Base-by-base conservation (phyloP, 2,797 vertebrate genomes). In the Gymnoscopelus microlampas region DNA sequence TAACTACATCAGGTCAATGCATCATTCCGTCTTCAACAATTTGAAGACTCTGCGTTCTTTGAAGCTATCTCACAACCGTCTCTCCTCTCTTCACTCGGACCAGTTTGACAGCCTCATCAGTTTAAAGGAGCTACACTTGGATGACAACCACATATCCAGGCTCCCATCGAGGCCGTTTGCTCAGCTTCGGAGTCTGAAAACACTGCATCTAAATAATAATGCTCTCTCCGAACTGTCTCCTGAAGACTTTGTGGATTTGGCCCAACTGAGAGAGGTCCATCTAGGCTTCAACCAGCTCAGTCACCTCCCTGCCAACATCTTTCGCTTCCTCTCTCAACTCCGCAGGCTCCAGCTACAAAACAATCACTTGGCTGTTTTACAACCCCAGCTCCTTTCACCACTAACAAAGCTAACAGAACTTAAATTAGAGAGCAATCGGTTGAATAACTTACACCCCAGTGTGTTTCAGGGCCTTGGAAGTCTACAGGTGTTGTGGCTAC, bases 361-460 rank as follows among this genome's bases (percentile, higher is more conserved):
- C 74, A 93, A 92, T 83, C 65, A 65, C 32, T 65, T 93, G 56
- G 51, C 11, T 0, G 24, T 23, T 15, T 57, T 93, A 10, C 53
- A 72, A 5, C 15, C 54, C 9, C 53, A 19, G 44, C 70, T 90
- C 66, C 89, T 92, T 54, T 58, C 19, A 1, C 15, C 3, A 5
- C 77, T 88, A 11, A 54, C 8, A 0, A 76, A 74, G 5, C 82
- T 92, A 13, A 68, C 62, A 12, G 84, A 92, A 9, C 85, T 93
- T 3, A 69, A 91, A 68, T 26, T 93, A 69, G 90, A 91, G 2
- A 80, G 53, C 19, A 93, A 93, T 69, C 29, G 68, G 10, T 74
- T 93, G 23, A 14, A 53, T 19, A 23, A 14, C n/a, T 68, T 91
- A 56, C 59, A 68, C 1, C 39, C 68, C 3, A 29, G 19, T 1